Evolutionary conservation across 2,888 invertebrate species (phyloP), one percentile per base, ranked within the genome.

Genomic region (Eudemis profundana): DNA sequence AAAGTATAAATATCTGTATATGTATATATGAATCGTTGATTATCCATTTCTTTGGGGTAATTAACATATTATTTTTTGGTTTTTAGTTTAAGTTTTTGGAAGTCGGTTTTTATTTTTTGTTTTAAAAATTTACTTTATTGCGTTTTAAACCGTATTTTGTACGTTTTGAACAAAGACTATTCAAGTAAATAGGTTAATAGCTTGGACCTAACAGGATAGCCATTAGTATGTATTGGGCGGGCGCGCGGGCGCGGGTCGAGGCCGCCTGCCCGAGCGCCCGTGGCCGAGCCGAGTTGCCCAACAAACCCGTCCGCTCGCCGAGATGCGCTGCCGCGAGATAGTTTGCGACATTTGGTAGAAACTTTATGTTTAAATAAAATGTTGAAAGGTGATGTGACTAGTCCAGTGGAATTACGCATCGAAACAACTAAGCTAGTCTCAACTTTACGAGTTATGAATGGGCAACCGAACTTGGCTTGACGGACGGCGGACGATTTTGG

Each of bases 161-260:
- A n/a, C n/a, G 23, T 23, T 23, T 23, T 23, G 1, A 8, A 8
- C 2, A 33, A 27, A 27, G 7, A n/a, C 14, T 47, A 47, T 49
- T 49, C 15, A 23, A 49, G 47, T 14, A 14, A 8, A 49, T 10
- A 8, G 4, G 4, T 17, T 8, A 49, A 27, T 49, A 23, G 10
- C 5, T 51, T 12, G 33, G 2, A 12, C 19, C 50, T 4, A 10
- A n/a, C 29, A 29, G 29, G 47, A 51, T 36, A 19, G 36, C 19
- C 42, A 56, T 56, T 56, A 56, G 56, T 56, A 56, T 56, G 56
- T 56, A 29, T 1, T 44, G 40, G 56, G 61, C 40, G 61, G 65
- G 46, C 46, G 59, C 56, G 61, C 12, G 23, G 57, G 19, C 53
- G 54, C 62, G 65, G 70, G 74, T 71, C 74, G 73, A 73, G 74